Evolutionary conservation across 2,113 vertebrate species (phyloP).

Genomic region (Lampris megalopsis): DNA sequence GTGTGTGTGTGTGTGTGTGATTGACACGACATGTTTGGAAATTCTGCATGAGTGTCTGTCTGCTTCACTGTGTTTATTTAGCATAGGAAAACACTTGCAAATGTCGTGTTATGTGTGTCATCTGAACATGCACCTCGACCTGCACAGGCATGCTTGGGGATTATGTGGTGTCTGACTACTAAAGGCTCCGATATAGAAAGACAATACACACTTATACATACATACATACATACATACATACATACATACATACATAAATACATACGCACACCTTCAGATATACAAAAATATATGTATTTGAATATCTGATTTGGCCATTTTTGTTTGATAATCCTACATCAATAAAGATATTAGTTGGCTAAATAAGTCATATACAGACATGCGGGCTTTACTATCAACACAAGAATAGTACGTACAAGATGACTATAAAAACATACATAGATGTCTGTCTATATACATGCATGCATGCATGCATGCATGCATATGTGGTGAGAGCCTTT

Average conservation of each 20-base stretch:
- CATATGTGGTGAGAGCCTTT: too few relatives aligned
- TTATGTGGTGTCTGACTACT: constrained; percentile 16
- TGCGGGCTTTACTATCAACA: too few relatives aligned
- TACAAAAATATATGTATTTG: not conserved
- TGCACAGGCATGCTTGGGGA: constrained; percentile 14
- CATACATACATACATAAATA: not conserved
- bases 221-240: not conserved
- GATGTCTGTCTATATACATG: too few relatives aligned
- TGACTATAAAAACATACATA: too few relatives aligned
- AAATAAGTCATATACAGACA: too few relatives aligned
- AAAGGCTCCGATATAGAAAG: not conserved
- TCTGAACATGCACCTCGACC: constrained; percentile 34
- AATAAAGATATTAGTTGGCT: too few relatives aligned
- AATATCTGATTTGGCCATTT: not conserved
- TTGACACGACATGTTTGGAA: constrained; percentile 52
- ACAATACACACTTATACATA: not conserved
- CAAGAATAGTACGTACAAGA: too few relatives aligned
- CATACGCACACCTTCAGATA: too few relatives aligned
- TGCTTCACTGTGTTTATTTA: constrained; percentile 39
- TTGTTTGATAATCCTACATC: too few relatives aligned
- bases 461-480: too few relatives aligned
- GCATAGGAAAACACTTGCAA: constrained; percentile 40
- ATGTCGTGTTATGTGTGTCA: constrained; percentile 31
- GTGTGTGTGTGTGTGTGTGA: constrained; percentile 39
- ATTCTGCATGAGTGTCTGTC: constrained; percentile 28